Evolutionary conservation across 2,888 invertebrate genomes (phyloP), one percentile per base, ranked within the genome.

Genomic region (Formica aserva): DNA sequence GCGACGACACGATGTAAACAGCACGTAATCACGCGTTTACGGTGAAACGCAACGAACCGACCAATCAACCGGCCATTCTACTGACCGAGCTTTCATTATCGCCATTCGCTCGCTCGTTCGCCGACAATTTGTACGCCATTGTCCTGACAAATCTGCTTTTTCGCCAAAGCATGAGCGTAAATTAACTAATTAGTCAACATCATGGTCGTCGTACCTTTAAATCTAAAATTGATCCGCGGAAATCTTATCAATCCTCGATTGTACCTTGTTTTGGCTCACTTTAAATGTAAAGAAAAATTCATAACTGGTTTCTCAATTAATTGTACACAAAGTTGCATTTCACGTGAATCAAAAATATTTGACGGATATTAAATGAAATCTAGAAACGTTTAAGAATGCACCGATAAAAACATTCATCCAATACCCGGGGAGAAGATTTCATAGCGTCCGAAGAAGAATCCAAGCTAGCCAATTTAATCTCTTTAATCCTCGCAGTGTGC

Each of bases 31-130:
- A 84, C 75, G 80, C 55, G 80, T 75, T 75, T 67, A 85, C 62
- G 57, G 52, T 69, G 55, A 48, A 57, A 32, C 67, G 75, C 55
- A 80, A 66, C 71, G 80, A 85, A 84, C 83, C 84, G 83, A 85
- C 83, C 87, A 89, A 89, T 89, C 89, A 89, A 84, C 52, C 85
- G 41, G 26, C 85, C 83, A 89, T 89, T 89, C 82, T 84, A 85
- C 55, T 63, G 29, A 65, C 66, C 74, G 62, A 48, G 72, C 76
- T 83, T 80, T 85, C 85, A 85, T 83, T 77, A 86, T 22, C 66
- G 52, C 18, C 57, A 45, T 26, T 35, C 72, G 45, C 41, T 26
- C 63, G 60, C 26, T 8, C 75, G 71, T 69, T 71, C 69, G 22
- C 41, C 76, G 81, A 86, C 85, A 86, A 89, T 89, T 88, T 86